phyloP scores from a whole-genome alignment of 2,113 vertebrate species.

The cat (Felis catus) region F.catus_Fca126_mat1.0 CM031417.1:12969001-12969500 shows the following conservation, averaged over 20 bases:
- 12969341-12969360: not conserved
- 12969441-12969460: not conserved
- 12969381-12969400: not conserved
- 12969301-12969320: not conserved
- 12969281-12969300: not conserved
- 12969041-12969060: not conserved
- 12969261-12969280: not conserved
- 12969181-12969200: not conserved
- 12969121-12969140: not conserved
- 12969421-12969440: not conserved
- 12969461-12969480: not conserved
- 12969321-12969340: not conserved
- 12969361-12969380: not conserved
- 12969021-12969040: not conserved
- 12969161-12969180: not conserved
- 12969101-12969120: no score
- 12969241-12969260: not conserved
- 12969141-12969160: not conserved
- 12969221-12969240: not conserved
- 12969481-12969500: not conserved
- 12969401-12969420: not conserved
- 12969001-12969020: not conserved
- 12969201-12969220: not conserved
- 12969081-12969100: not conserved
- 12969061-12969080: not conserved